phyloP scores from a whole-genome alignment of 2,888 invertebrate genomes.

The Phymatocera aterrima region DNA sequence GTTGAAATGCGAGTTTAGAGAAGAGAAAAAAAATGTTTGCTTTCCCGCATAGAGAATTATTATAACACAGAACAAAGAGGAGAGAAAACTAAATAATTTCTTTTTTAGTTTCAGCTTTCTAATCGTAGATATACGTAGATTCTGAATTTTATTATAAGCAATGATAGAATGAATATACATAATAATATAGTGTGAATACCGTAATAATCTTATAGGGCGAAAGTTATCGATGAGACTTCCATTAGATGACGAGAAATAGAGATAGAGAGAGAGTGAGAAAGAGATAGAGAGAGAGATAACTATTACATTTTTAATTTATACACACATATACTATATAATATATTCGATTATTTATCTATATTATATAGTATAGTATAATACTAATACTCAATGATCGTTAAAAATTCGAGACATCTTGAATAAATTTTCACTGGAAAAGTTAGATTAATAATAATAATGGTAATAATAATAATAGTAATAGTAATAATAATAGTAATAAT shows the following conservation, averaged over 20 bases:
- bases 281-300: constrained; percentile 44
- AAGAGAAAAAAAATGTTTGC: no score
- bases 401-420: constrained; percentile 24
- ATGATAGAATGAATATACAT: background rate
- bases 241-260: no score
- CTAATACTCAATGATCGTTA: constrained; percentile 30
- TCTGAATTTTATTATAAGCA: constrained; percentile 7
- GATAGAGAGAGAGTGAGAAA: no score
- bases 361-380: constrained; percentile 18
- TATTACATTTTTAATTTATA: constrained; percentile 47
- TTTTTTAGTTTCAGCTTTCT: background rate
- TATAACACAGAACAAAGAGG: background rate
- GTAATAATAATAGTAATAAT: background rate
- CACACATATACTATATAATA: constrained; percentile 48
- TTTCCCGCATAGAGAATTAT: no score
- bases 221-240: constrained; percentile 41
- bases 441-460: constrained; percentile 17
- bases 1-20: no score
- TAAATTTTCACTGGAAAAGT: constrained; percentile 42
- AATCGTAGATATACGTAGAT: background rate
- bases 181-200: constrained; percentile 1
- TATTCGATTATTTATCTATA: background rate
- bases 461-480: background rate
- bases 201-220: constrained; percentile 37
- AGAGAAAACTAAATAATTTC: background rate